phyloP scores from a whole-genome alignment of 2,113 vertebrate genomes.

The Halcyon malimbica region DNA sequence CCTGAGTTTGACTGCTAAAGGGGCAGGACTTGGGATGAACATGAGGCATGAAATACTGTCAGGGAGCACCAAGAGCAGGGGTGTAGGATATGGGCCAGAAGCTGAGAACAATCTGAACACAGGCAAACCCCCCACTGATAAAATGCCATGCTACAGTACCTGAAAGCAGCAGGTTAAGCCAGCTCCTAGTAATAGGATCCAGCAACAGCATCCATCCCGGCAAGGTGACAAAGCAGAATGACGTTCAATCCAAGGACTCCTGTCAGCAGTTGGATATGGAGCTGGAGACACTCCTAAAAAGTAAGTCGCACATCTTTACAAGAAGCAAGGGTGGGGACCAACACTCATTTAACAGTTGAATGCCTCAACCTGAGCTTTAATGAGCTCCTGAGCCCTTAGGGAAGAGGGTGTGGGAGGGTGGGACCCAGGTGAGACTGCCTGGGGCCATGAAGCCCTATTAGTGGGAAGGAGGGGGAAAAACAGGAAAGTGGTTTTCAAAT shows the following conservation, averaged over 20 bases:
- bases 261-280: rapidly evolving
- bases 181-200: not conserved
- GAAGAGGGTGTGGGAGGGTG: rapidly evolving
- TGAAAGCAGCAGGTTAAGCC: not conserved
- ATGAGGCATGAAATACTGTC: not conserved
- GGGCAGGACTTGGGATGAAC: not conserved
- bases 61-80: not conserved
- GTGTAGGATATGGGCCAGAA: not conserved
- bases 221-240: not conserved
- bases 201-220: not conserved
- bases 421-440: not conserved
- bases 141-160: not conserved
- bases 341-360: not conserved
- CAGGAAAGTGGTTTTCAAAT: not conserved
- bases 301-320: rapidly evolving
- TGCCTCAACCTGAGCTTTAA: not conserved
- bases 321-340: rapidly evolving
- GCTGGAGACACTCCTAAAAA: not conserved
- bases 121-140: not conserved
- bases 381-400: not conserved
- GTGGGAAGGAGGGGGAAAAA: not conserved
- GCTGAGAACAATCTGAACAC: not conserved
- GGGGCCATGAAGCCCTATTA: not conserved
- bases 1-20: not conserved
- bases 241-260: not conserved